phyloP scores from a whole-genome alignment of 2,888 invertebrate genomes.

The Andrena praecox region DNA sequence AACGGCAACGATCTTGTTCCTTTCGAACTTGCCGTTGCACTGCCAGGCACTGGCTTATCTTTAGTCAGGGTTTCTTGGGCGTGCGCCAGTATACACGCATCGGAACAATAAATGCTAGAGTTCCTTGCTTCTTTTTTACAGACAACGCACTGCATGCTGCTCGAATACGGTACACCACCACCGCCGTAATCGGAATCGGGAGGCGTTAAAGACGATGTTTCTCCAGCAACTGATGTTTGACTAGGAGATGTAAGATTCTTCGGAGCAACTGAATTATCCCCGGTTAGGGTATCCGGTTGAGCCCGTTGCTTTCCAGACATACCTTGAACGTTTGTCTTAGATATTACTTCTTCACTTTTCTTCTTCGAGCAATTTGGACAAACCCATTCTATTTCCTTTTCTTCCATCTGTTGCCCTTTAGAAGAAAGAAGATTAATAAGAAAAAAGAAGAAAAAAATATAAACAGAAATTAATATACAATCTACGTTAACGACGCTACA shows the following conservation, averaged over 20 bases:
- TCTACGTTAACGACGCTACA: neutral
- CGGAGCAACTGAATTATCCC: slow-evolving; percentile 36
- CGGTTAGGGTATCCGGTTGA: slow-evolving; percentile 33
- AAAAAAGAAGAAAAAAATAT: neutral
- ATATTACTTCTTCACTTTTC: slow-evolving; percentile 77
- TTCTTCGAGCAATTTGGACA: slow-evolving; percentile 93
- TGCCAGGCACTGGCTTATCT: slow-evolving; percentile 75
- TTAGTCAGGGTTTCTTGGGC: slow-evolving; percentile 88
- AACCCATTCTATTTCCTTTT: slow-evolving; percentile 94
- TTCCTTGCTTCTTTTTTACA: slow-evolving; percentile 91
- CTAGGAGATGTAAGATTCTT: slow-evolving; percentile 33
- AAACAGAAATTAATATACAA: neutral
- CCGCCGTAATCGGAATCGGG: slow-evolving; percentile 33
- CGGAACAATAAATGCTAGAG: slow-evolving; percentile 96
- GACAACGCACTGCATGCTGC: slow-evolving; percentile 88
- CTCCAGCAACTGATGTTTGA: slow-evolving; percentile 21
- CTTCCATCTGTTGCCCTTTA: slow-evolving; percentile 93
- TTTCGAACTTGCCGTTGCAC: slow-evolving; percentile 64
- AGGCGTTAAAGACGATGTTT: slow-evolving; percentile 15
- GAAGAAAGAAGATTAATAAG: neutral
- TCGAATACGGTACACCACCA: slow-evolving; percentile 49
- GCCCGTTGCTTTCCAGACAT: slow-evolving; percentile 51
- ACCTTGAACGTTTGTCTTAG: slow-evolving; percentile 34
- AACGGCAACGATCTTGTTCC: slow-evolving; percentile 70
- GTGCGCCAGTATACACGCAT: slow-evolving; percentile 94